Conservation (phyloP, 2,888 invertebrate species). For the Microplitis manilae region DNA sequence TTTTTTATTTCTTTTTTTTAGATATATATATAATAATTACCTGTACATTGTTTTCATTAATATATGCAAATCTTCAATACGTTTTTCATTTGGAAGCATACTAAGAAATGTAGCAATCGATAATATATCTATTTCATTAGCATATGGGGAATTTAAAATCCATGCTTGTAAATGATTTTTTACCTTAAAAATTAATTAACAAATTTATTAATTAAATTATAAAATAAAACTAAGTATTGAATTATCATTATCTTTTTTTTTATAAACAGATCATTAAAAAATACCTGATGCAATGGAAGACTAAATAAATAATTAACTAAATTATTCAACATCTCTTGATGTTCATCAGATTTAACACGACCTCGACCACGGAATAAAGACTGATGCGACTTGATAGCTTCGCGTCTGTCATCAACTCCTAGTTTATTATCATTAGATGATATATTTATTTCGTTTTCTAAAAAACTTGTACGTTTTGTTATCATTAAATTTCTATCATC, state of each 20-base stretch:
- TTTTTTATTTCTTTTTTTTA: conserved; percentile 28
- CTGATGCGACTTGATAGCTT: conserved; percentile 57
- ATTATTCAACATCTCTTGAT: conserved; percentile 60
- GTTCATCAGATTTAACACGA: conserved; percentile 53
- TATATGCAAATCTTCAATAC: conserved; percentile 66
- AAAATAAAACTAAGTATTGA: background rate
- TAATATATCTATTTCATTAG: conserved; percentile 67
- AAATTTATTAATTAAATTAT: conserved; percentile 14
- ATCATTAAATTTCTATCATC: background rate
- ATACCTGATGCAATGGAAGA: conserved; percentile 65
- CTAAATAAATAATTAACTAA: conserved; percentile 65
- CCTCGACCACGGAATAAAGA: conserved; percentile 60
- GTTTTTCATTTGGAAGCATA: conserved; percentile 65
- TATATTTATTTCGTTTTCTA: conserved; percentile 40
- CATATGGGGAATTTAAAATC: conserved; percentile 60
- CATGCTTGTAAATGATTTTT: conserved; percentile 66
- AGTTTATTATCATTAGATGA: conserved; percentile 24
- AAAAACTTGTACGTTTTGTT: conserved; percentile 37
- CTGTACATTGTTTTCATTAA: conserved; percentile 68
- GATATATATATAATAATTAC: conserved; percentile 44
- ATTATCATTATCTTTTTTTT: conserved; percentile 5
- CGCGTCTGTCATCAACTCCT: conserved; percentile 29
- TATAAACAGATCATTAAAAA: background rate
- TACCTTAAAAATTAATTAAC: conserved; percentile 55
- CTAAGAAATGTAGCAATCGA: conserved; percentile 67